These are phyloP conservation scores for Cheilosia grossa DNA, from an alignment of 2,888 invertebrate species.

Conservation along the genomic window DNA sequence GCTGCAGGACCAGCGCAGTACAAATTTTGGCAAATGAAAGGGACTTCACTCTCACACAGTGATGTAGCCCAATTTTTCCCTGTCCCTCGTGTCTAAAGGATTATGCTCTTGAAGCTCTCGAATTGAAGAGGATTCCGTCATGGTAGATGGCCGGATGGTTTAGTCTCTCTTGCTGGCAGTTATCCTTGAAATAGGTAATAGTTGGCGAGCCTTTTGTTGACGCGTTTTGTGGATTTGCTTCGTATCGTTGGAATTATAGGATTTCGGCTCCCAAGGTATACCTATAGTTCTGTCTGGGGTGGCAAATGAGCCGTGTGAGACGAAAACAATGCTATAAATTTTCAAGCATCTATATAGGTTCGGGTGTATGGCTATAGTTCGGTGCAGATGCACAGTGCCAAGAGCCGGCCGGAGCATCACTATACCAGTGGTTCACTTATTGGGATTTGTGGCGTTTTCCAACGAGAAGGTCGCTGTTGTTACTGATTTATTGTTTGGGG, in stretches of 20 bases:
- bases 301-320: slow-evolving; percentile 57
- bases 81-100: slow-evolving; percentile 51
- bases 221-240: slow-evolving; percentile 67
- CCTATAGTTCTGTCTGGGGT: slow-evolving; percentile 6
- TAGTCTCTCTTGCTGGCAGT: slow-evolving; percentile 37
- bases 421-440: slow-evolving; percentile 52
- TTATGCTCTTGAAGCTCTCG: slow-evolving; percentile 61
- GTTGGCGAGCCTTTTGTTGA: slow-evolving; percentile 70
- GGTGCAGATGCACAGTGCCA: slow-evolving; percentile 12
- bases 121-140: slow-evolving; percentile 69
- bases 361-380: not conserved
- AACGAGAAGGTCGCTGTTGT: slow-evolving; percentile 44
- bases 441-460: slow-evolving; percentile 62
- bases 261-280: slow-evolving; percentile 23
- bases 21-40: slow-evolving; percentile 60
- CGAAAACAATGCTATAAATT: slow-evolving; percentile 63
- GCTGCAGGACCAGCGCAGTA: not conserved
- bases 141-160: slow-evolving; percentile 54
- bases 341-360: slow-evolving; percentile 38
- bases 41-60: slow-evolving; percentile 9
- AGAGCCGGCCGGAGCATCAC: slow-evolving; percentile 10
- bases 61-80: slow-evolving; percentile 47
- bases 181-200: slow-evolving; percentile 73
- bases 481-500: slow-evolving; percentile 61
- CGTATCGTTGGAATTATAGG: slow-evolving; percentile 44